Percentiles rank a stretch among this genome's conserved stretches.
Evolutionary conservation across 2,113 vertebrate genomes (phyloP).

Genomic region (Loxodonta africana): DNA sequence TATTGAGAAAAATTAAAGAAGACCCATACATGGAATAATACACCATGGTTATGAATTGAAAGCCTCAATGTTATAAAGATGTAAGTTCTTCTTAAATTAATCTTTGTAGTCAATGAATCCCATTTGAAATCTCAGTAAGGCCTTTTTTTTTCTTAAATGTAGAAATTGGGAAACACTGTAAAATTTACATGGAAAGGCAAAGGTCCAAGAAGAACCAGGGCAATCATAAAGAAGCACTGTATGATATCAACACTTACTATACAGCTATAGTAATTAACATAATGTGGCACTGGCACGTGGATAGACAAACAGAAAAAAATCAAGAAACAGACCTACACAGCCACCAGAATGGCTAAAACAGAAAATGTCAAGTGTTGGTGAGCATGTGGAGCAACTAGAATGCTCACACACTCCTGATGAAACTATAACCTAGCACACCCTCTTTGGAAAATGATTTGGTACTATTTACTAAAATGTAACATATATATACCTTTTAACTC

Average conservation of each 20-base stretch:
- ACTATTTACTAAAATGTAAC: background rate
- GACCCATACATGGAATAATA: background rate
- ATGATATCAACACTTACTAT: no score
- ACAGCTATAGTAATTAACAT: background rate
- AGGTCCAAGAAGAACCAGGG: background rate
- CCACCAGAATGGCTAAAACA: background rate
- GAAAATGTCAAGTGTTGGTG: background rate
- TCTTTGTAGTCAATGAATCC: background rate
- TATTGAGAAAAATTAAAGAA: background rate
- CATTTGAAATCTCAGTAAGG: background rate
- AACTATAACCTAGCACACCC: background rate
- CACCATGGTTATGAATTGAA: background rate
- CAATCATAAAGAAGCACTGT: background rate
- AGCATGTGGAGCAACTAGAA: background rate
- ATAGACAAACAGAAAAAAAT: background rate
- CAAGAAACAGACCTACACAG: constrained; percentile 9
- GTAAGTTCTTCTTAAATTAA: background rate
- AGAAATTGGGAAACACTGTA: background rate
- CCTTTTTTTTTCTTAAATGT: background rate
- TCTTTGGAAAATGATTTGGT: background rate
- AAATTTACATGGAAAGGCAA: background rate
- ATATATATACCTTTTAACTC: background rate
- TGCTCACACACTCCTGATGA: background rate
- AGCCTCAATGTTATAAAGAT: background rate
- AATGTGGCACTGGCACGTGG: background rate